Percentiles rank a stretch among this genome's conserved stretches.
These are phyloP conservation scores for Clepsis dumicolana DNA, from an alignment of 2,888 invertebrate genomes.

Conservation along the genomic window DNA sequence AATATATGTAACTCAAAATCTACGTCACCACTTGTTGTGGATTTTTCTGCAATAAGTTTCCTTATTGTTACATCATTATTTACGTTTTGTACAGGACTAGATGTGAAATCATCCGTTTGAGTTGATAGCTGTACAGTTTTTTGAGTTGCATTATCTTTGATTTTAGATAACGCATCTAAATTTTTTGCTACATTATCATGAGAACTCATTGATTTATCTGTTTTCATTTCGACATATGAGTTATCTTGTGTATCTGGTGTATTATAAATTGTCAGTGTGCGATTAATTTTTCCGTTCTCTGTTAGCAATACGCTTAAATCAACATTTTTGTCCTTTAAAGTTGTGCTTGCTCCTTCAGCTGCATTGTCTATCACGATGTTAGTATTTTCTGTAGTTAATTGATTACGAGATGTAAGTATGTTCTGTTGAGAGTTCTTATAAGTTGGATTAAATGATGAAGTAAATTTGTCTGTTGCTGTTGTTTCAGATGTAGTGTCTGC, in stretches of 20 bases:
- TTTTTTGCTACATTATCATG: neutral
- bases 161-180: neutral
- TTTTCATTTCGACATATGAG: neutral
- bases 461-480: neutral
- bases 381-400: neutral
- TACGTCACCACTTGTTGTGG: neutral
- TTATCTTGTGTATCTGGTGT: neutral
- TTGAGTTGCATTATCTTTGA: neutral
- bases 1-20: neutral
- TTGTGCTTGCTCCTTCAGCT: neutral
- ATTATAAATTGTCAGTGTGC: neutral
- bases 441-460: neutral
- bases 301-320: neutral
- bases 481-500: neutral
- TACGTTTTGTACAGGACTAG: neutral
- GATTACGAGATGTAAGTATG: neutral
- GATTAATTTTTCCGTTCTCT: neutral
- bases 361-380: neutral
- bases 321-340: neutral
- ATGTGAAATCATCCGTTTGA: neutral
- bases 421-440: no score
- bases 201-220: neutral
- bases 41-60: neutral
- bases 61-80: neutral
- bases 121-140: neutral